phyloP scores from a whole-genome alignment of 1,140 invertebrate genomes.

The Papilio dardanus region DNA sequence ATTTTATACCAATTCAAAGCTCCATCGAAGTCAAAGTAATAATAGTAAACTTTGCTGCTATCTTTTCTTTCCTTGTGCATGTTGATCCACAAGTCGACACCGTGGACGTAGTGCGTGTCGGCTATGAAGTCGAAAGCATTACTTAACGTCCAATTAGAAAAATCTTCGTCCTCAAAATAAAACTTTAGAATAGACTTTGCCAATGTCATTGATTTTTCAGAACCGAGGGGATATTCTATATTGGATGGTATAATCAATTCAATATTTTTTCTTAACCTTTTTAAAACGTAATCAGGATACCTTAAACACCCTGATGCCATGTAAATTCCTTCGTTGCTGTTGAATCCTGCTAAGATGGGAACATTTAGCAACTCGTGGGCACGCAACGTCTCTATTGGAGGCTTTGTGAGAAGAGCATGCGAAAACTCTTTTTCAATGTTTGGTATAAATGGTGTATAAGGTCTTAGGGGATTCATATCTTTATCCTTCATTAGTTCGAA shows the following conservation, averaged over 20 bases:
- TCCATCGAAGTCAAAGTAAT: slow-evolving; percentile 46
- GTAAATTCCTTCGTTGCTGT: slow-evolving; percentile 43
- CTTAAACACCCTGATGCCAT: slow-evolving; percentile 37
- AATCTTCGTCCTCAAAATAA: slow-evolving; percentile 44
- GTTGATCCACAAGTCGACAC: slow-evolving; percentile 40
- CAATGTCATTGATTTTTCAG: slow-evolving; percentile 40
- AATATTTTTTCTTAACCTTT: slow-evolving; percentile 43
- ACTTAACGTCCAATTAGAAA: slow-evolving; percentile 37
- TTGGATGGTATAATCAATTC: slow-evolving; percentile 44
- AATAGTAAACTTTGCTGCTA: slow-evolving; percentile 43
- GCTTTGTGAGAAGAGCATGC: slow-evolving; percentile 43
- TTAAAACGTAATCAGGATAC: slow-evolving; percentile 24
- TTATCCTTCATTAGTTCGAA: slow-evolving; percentile 40
- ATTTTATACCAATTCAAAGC: slow-evolving; percentile 43
- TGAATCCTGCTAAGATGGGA: slow-evolving; percentile 46
- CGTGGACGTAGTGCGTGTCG: slow-evolving; percentile 43
- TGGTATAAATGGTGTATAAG: slow-evolving; percentile 45
- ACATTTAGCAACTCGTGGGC: slow-evolving; percentile 40
- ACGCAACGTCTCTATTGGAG: slow-evolving; percentile 41
- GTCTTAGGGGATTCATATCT: slow-evolving; percentile 38
- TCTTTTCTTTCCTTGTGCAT: slow-evolving; percentile 40
- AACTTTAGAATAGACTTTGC: slow-evolving; percentile 40
- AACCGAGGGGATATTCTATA: slow-evolving; percentile 45
- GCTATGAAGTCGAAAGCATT: slow-evolving; percentile 40
- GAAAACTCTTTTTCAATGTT: slow-evolving; percentile 40